phyloP scores from a whole-genome alignment of 53 echinoderm and acorn worm species.

The Apostichopus leukothele region DNA sequence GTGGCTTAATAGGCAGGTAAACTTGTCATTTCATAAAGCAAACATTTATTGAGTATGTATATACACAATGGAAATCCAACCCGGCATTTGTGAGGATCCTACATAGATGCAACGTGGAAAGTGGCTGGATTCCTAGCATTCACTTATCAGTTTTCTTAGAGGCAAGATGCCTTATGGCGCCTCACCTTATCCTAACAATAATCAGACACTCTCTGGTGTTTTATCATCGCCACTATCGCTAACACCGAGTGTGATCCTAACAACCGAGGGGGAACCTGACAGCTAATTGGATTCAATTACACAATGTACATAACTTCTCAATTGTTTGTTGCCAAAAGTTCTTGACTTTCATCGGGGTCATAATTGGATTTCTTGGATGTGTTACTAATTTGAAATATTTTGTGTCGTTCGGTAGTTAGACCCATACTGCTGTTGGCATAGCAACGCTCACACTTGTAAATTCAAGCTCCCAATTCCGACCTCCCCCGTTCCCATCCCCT shows the following conservation, averaged over 20 bases:
- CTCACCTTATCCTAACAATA: not conserved
- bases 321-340: not conserved
- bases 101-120: too few relatives aligned
- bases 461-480: too few relatives aligned
- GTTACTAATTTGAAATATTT: not conserved
- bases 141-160: not conserved
- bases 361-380: not conserved
- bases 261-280: not conserved
- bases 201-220: not conserved
- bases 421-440: not conserved
- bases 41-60: too few relatives aligned
- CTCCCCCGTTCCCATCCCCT: too few relatives aligned
- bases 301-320: not conserved
- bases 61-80: too few relatives aligned
- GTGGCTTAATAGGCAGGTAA: not conserved
- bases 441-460: not conserved
- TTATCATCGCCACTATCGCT: not conserved
- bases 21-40: not conserved
- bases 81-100: too few relatives aligned
- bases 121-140: conserved; percentile 1
- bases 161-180: not conserved
- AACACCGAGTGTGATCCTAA: not conserved
- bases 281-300: conserved; percentile 31
- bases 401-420: not conserved
- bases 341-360: not conserved